Evolutionary conservation across 2,797 vertebrate species (phyloP).

Genomic region (Falco naumanni): DNA sequence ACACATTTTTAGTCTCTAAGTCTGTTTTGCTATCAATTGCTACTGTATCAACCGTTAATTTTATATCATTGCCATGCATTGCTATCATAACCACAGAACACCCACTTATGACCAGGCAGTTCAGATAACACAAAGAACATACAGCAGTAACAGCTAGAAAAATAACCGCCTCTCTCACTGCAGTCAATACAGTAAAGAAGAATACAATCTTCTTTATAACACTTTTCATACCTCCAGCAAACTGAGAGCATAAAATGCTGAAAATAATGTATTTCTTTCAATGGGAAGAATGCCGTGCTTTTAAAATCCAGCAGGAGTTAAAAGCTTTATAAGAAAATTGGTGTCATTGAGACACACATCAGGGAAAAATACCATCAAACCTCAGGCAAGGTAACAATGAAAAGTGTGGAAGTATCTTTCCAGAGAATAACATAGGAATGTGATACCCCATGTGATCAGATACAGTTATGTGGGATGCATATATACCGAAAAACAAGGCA

Average conservation of each 20-base stretch:
- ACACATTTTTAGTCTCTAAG: not conserved
- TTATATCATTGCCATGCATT: not conserved
- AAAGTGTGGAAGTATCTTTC: not conserved
- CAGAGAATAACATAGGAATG: not conserved
- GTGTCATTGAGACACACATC: not conserved
- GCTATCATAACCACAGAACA: conserved; percentile 24
- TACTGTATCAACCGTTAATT: not conserved
- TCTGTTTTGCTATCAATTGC: conserved; percentile 5
- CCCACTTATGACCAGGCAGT: conserved; percentile 13
- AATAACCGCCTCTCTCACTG: not conserved
- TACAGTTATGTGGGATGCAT: not conserved
- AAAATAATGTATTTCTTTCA: not conserved
- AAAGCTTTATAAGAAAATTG: not conserved
- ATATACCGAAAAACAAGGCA: not conserved
- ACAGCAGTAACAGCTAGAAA: not conserved
- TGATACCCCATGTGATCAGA: not conserved
- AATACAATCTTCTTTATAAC: not conserved
- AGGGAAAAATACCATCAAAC: not conserved
- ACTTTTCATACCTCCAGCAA: not conserved
- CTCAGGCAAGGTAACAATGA: not conserved
- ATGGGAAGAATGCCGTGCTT: not conserved
- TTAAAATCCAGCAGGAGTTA: not conserved
- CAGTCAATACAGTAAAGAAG: not conserved
- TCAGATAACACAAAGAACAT: conserved; percentile 14
- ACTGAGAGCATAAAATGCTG: not conserved